phyloP scores from a whole-genome alignment of 1,140 invertebrate genomes.

The Temnothorax nylanderi region DNA sequence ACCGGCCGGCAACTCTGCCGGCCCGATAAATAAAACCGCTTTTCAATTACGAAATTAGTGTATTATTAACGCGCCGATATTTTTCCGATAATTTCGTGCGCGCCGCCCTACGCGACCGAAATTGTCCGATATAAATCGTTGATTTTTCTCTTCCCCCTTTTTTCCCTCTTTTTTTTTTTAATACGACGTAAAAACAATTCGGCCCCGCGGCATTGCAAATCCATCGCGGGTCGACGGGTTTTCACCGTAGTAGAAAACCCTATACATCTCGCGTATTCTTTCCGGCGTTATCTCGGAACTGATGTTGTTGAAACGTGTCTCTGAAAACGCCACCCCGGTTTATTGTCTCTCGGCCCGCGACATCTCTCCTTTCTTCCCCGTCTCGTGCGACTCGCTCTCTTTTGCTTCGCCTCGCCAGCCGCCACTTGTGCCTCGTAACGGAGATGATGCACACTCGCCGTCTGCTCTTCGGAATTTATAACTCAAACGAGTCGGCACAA shows the following conservation, averaged over 20 bases:
- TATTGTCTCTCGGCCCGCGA: not conserved
- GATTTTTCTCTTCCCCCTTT: conserved; percentile 43
- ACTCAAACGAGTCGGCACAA: conserved; percentile 35
- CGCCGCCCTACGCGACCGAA: conserved; percentile 50
- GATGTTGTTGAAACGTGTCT: conserved; percentile 33
- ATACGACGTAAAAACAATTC: conserved; percentile 56
- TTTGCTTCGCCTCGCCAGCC: not conserved
- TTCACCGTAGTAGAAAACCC: not conserved
- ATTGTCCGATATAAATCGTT: conserved; percentile 61
- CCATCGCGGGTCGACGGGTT: not conserved
- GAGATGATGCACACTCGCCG: not conserved
- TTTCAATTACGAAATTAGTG: conserved; percentile 63
- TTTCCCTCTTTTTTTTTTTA: conserved; percentile 32
- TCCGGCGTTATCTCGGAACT: not conserved
- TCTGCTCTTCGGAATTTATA: conserved; percentile 18
- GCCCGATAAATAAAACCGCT: conserved; percentile 60
- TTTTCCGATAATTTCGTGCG: conserved; percentile 61
- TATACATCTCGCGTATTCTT: not conserved
- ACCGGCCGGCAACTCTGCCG: conserved; percentile 52
- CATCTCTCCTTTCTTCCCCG: not conserved
- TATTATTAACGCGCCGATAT: conserved; percentile 63
- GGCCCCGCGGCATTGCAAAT: conserved; percentile 25
- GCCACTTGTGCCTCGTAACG: not conserved
- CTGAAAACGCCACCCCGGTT: conserved; percentile 22
- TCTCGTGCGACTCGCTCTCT: not conserved